A percentile compares a stretch with the other conserved stretches of the same genome.
Evolutionary conservation across 2,113 vertebrate genomes (phyloP).

Genomic region (Cyanocitta stelleri): DNA sequence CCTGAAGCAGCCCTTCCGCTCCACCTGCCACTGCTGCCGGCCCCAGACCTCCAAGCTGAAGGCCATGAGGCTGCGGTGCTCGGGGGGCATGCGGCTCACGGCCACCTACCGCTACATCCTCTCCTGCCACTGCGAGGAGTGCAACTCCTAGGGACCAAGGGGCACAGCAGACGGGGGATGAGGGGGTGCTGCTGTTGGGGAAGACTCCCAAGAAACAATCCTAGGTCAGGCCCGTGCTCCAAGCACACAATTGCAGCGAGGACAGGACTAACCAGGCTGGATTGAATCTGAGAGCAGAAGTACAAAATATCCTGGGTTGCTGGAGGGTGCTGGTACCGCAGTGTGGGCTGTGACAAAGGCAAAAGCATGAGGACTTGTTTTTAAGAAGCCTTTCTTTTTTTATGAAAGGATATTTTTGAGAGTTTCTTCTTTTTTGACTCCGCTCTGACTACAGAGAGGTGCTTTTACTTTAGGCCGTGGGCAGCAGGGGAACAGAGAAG

Average conservation of each 20-base stretch:
- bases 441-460: background rate
- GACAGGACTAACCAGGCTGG: background rate
- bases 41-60: constrained; percentile 98
- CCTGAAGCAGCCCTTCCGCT: constrained; percentile 94
- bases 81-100: constrained; percentile 88
- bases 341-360: background rate
- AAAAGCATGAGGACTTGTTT: constrained; percentile 11
- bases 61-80: constrained; percentile 88
- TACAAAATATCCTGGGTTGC: background rate
- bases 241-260: background rate
- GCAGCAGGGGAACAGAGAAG: background rate
- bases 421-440: constrained; percentile 49
- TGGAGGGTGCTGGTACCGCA: background rate
- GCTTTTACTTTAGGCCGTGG: background rate
- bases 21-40: constrained; percentile 91
- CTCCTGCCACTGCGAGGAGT: constrained; percentile 94
- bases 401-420: constrained; percentile 54
- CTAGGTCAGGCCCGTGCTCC: background rate
- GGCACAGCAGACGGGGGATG: background rate
- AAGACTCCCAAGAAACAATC: background rate
- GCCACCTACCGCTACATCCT: constrained; percentile 98
- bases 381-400: constrained; percentile 41
- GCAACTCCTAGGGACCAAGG: constrained; percentile 75
- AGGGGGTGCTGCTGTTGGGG: background rate
- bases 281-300: background rate